Percentiles rank a stretch among this genome's conserved stretches.
Conservation (phyloP, 2,888 invertebrate species). For the Ramazzottius varieornatus region DNA sequence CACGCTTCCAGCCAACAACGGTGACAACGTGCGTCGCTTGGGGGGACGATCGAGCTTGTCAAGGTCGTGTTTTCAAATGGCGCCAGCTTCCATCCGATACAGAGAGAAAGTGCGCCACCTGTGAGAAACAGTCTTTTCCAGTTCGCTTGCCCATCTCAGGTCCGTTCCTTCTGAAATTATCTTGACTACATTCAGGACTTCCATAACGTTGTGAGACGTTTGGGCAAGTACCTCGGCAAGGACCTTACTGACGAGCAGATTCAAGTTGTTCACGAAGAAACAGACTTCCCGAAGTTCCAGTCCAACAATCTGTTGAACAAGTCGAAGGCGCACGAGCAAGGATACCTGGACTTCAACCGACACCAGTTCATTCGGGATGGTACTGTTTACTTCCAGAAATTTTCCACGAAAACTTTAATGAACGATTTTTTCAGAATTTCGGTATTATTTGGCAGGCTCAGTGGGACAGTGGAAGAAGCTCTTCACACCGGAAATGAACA, state of each 20-base stretch:
- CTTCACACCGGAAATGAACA: constrained; percentile 3
- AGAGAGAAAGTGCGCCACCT: too few relatives aligned
- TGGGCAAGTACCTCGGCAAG: not conserved
- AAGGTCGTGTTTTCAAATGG: too few relatives aligned
- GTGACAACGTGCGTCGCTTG: too few relatives aligned
- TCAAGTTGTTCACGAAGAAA: not conserved
- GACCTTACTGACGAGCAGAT: not conserved
- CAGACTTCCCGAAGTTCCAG: not conserved
- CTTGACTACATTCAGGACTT: not conserved
- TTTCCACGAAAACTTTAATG: not conserved
- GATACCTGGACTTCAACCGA: not conserved
- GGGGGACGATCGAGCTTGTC: too few relatives aligned
- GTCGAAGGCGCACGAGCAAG: not conserved
- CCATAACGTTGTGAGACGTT: not conserved
- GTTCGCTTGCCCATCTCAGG: too few relatives aligned
- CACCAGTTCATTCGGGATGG: not conserved
- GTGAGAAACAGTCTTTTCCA: too few relatives aligned
- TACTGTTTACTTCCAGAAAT: not conserved
- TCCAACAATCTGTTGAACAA: not conserved
- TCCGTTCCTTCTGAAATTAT: too few relatives aligned
- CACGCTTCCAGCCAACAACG: too few relatives aligned
- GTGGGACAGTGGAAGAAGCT: not conserved
- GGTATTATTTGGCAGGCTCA: not conserved
- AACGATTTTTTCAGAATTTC: not conserved
- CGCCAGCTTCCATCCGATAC: too few relatives aligned